Conservation (phyloP, 2,888 invertebrate species). For the Parasteatoda lunata region DNA sequence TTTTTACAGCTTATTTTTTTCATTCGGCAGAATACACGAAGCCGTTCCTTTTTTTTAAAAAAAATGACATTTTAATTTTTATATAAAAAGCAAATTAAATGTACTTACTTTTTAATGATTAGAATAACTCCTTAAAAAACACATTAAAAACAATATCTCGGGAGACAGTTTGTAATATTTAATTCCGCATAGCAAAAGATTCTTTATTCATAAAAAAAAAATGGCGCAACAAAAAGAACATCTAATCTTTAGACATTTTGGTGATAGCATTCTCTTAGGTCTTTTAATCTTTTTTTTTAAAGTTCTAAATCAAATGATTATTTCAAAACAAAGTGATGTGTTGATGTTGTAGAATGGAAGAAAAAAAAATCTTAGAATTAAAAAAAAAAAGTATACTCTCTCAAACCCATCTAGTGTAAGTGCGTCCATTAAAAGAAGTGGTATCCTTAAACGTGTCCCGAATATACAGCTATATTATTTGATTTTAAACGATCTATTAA, state of each 20-base stretch:
- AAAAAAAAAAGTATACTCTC: conserved; percentile 13
- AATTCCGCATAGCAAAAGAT: no score
- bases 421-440: conserved; percentile 32
- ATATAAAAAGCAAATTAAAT: no score
- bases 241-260: not conserved
- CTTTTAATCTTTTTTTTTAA: not conserved
- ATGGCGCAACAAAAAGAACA: not conserved
- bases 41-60: no score
- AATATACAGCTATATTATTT: conserved; percentile 36
- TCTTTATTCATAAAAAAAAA: not conserved
- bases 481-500: conserved; percentile 56
- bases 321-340: conserved; percentile 25
- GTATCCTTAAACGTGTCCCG: conserved; percentile 28
- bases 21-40: no score
- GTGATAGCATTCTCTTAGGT: not conserved
- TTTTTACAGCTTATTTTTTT: no score
- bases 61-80: no score
- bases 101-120: no score
- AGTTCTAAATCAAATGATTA: conserved; percentile 30
- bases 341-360: not conserved
- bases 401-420: conserved; percentile 23
- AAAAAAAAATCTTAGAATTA: conserved; percentile 12
- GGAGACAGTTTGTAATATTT: no score
- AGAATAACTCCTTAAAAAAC: no score
- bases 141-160: no score